These are phyloP conservation scores for Caenorhabditis sp. DNA, from an alignment of 2,888 invertebrate genomes.

Conservation along the genomic window DNA sequence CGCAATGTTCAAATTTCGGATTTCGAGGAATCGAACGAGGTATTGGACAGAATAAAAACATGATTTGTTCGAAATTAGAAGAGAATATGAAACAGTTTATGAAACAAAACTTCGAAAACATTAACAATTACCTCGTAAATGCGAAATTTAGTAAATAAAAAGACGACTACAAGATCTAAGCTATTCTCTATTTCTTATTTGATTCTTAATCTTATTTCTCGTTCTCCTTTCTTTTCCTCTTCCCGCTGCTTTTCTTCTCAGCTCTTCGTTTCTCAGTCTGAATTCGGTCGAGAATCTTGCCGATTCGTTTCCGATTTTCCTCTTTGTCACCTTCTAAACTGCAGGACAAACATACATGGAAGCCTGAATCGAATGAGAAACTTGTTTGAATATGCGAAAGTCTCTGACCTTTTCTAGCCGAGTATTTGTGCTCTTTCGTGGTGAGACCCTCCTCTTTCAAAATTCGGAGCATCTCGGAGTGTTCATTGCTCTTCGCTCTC, in stretches of 20 bases:
- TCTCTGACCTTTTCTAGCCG: slow-evolving; percentile 50
- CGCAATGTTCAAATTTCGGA: neutral
- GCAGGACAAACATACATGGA: slow-evolving; percentile 62
- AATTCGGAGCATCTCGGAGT: slow-evolving; percentile 38
- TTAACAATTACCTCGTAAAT: too few relatives aligned
- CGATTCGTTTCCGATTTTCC: slow-evolving; percentile 51
- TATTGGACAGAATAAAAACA: too few relatives aligned
- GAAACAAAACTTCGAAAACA: too few relatives aligned
- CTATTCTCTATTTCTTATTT: neutral
- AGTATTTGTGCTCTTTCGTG: slow-evolving; percentile 16
- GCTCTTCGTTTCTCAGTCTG: slow-evolving; percentile 44
- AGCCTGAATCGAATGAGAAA: slow-evolving; percentile 53
- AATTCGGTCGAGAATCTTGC: slow-evolving; percentile 51
- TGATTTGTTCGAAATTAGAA: too few relatives aligned
- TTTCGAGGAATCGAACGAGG: too few relatives aligned
- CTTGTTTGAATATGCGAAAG: too few relatives aligned
- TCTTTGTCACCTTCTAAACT: slow-evolving; percentile 48
- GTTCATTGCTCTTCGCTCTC: slow-evolving; percentile 48
- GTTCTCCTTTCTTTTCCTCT: slow-evolving; percentile 21
- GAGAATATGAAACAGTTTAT: too few relatives aligned
- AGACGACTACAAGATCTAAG: neutral
- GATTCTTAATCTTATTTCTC: neutral
- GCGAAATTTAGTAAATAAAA: neutral
- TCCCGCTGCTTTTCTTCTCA: slow-evolving; percentile 10
- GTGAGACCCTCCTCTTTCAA: slow-evolving; percentile 52